phyloP scores from a whole-genome alignment of 2,888 invertebrate species.

The Calliopum simillimum region DNA sequence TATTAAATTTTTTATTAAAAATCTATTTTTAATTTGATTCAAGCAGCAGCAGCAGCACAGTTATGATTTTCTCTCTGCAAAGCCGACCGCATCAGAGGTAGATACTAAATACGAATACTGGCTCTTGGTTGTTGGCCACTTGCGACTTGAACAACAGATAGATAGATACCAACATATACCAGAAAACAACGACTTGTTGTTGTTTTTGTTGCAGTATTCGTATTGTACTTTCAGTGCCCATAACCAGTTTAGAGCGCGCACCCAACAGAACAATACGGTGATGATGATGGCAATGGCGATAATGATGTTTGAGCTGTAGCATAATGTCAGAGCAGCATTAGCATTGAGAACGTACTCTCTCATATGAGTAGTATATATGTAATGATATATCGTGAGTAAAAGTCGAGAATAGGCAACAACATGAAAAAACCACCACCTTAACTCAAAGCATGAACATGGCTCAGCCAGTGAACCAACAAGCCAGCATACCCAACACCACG shows the following conservation, averaged over 20 bases:
- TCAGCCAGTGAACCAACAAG: too few species aligned
- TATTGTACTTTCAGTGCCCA: slow-evolving; percentile 55
- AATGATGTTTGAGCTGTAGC: too few species aligned
- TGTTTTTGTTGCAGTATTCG: slow-evolving; percentile 9
- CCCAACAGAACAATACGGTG: slow-evolving; percentile 17
- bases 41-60: not conserved
- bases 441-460: not conserved
- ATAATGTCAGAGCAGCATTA: too few species aligned
- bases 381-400: not conserved
- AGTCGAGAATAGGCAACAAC: slow-evolving; percentile 11
- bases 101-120: slow-evolving; percentile 56
- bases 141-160: slow-evolving; percentile 19
- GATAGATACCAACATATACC: slow-evolving; percentile 22
- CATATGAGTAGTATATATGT: too few species aligned
- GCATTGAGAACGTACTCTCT: too few species aligned
- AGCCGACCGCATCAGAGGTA: slow-evolving; percentile 61
- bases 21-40: slow-evolving; percentile 7
- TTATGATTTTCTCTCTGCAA: slow-evolving; percentile 9
- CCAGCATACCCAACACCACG: slow-evolving; percentile 11
- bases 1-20: slow-evolving; percentile 39
- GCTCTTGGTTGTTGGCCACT: slow-evolving; percentile 41
- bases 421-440: slow-evolving; percentile 30
- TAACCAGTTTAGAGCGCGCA: slow-evolving; percentile 57
- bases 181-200: slow-evolving; percentile 8
- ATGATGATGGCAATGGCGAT: too few species aligned